phyloP scores from a whole-genome alignment of 2,888 invertebrate genomes.

The Drosophila nr. perissopoda region DNA sequence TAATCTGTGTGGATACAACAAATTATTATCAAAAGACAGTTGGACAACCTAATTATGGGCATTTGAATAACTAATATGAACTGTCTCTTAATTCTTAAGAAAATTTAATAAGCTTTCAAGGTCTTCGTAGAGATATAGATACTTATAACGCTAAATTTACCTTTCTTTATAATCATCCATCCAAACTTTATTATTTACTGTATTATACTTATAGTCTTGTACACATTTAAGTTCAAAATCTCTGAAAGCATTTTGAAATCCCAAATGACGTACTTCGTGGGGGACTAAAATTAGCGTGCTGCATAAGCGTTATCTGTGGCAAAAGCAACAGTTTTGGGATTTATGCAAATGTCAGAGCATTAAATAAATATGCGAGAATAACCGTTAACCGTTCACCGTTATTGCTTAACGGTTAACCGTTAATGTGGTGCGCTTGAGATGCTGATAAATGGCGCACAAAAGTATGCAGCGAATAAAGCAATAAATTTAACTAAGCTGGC shows the following conservation, averaged over 20 bases:
- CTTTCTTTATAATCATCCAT: background rate
- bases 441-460: conserved; percentile 41
- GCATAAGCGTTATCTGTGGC: background rate
- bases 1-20: background rate
- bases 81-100: background rate
- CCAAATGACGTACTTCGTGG: background rate
- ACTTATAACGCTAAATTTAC: background rate
- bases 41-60: background rate
- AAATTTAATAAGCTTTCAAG: background rate
- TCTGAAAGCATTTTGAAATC: background rate
- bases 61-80: background rate
- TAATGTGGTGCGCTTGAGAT: conserved; percentile 18
- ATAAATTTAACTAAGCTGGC: conserved; percentile 43
- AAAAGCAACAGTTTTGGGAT: conserved; percentile 20
- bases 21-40: background rate
- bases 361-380: conserved; percentile 8
- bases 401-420: conserved; percentile 5
- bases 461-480: conserved; percentile 53
- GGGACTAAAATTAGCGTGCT: conserved; percentile 3
- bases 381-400: background rate
- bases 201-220: background rate
- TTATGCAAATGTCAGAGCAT: conserved; percentile 8
- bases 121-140: background rate
- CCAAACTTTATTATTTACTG: background rate
- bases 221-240: background rate